Conservation (phyloP, 2,113 vertebrate genomes). For the Carlito syrichta region DNA sequence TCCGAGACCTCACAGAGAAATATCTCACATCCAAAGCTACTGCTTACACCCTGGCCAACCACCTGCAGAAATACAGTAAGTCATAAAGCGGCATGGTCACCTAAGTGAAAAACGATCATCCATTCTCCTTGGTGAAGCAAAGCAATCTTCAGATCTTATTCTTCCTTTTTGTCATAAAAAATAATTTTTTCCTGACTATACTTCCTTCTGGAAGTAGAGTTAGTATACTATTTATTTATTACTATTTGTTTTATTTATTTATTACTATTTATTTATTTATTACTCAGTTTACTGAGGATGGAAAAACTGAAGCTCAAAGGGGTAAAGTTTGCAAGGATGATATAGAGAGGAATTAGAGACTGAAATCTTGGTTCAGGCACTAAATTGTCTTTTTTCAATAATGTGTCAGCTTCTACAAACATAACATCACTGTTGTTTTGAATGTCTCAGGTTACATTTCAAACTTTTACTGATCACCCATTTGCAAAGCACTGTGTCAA, state of each 20-base stretch:
- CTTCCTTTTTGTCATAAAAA: not conserved
- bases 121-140: not conserved
- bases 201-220: no score
- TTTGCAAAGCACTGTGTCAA: not conserved
- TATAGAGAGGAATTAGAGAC: not conserved
- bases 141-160: not conserved
- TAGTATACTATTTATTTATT: no score
- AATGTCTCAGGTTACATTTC: not conserved
- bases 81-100: conserved; percentile 1
- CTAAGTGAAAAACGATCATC: not conserved
- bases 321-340: not conserved
- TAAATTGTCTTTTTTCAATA: not conserved
- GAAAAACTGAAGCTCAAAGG: not conserved
- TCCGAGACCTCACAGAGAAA: conserved; percentile 88
- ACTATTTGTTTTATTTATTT: no score
- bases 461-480: not conserved
- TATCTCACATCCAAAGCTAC: conserved; percentile 89
- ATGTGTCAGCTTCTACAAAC: not conserved
- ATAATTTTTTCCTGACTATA: not conserved
- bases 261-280: no score
- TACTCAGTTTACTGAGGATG: not conserved
- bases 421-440: not conserved
- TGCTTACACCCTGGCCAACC: conserved; percentile 87
- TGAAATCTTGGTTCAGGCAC: not conserved
- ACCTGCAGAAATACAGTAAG: conserved; percentile 92